Base-by-base conservation (phyloP, 2,888 invertebrate species). In the Drosophila eohydei region DNA sequence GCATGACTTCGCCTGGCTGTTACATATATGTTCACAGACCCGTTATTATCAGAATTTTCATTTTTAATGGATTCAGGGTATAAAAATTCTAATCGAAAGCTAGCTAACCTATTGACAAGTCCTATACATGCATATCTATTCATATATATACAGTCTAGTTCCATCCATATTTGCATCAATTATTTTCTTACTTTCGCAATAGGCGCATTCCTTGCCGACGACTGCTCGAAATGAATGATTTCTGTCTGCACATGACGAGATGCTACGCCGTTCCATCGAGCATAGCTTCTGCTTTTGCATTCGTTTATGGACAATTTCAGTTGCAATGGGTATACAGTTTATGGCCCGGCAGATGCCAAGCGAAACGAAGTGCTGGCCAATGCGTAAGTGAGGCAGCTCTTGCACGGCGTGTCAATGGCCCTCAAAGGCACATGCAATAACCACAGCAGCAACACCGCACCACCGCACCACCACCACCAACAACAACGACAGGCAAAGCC, bases 311-410 rank as follows among this genome's bases (percentile, higher is more conserved):
- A 30, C 11, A 46, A 32, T 61, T 56, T 50, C n/a, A 50, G 50
- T 46, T 61, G 60, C 44, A 34, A 43, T 26, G 44, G 26, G 46
- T 32, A 51, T 52, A 48, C 44, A 46, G 32, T 71, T 77, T 71
- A 57, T 63, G 78, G 54, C 63, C 28, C 55, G 34, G 12, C 78
- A 67, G 56, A 76, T 72, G 63, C 73, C 73, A 51, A 41, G 54
- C 46, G 26, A 12, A n/a, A 14, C 16, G 26, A 12, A n/a, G 9
- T 12, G 46, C 11, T 26, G 46, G 16, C 28, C 51, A 34, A 30
- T 36, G 36, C 41, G 50, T 43, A 14, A 36, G 41, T 28, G 9
- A 52, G 52, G 36, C 52, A 14, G 52, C 52, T 26, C 52, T 30
- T 34, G 43, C 14, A 38, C 41, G 21, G 50, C 51, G 43, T 73